These are phyloP conservation scores for Sclerurus mexicanus DNA, from an alignment of 2,113 vertebrate genomes.

Conservation along the genomic window DNA sequence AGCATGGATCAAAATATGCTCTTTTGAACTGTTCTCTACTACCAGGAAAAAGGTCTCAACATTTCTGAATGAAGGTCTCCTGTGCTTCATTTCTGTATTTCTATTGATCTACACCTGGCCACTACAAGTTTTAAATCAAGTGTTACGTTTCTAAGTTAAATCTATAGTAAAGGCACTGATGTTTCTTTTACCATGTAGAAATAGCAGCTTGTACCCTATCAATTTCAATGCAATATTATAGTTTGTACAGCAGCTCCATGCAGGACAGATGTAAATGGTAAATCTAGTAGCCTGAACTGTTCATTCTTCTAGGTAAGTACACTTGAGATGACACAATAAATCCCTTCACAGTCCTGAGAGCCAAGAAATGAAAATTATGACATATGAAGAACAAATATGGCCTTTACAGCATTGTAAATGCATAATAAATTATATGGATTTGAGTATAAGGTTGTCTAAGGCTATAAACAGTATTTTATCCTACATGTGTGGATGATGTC, in stretches of 20 bases:
- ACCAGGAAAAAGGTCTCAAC: background rate
- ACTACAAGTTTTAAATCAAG: background rate
- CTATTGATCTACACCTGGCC: background rate
- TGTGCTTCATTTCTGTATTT: background rate
- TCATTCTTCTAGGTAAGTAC: slow-evolving; percentile 40
- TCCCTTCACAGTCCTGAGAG: slow-evolving; percentile 4
- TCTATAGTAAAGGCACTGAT: background rate
- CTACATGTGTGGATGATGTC: slow-evolving; percentile 15
- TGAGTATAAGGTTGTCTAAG: slow-evolving; percentile 28
- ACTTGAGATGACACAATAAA: slow-evolving; percentile 67
- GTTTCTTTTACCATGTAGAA: background rate
- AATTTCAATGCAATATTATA: background rate
- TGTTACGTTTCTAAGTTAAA: background rate
- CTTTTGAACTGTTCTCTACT: background rate
- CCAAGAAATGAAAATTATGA: slow-evolving; percentile 45
- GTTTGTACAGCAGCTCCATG: background rate
- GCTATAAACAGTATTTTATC: slow-evolving; percentile 46
- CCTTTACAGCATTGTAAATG: slow-evolving; percentile 8
- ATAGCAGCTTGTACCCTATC: background rate
- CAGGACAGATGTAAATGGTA: background rate
- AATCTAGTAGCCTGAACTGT: background rate
- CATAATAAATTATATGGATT: slow-evolving; percentile 51
- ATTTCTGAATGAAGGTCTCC: background rate
- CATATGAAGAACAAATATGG: slow-evolving; percentile 51
- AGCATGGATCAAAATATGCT: background rate